Percentiles rank a stretch among this genome's conserved stretches.
Conservation (phyloP, 2,113 vertebrate species). For the Phyllopteryx taeniolatus region DNA sequence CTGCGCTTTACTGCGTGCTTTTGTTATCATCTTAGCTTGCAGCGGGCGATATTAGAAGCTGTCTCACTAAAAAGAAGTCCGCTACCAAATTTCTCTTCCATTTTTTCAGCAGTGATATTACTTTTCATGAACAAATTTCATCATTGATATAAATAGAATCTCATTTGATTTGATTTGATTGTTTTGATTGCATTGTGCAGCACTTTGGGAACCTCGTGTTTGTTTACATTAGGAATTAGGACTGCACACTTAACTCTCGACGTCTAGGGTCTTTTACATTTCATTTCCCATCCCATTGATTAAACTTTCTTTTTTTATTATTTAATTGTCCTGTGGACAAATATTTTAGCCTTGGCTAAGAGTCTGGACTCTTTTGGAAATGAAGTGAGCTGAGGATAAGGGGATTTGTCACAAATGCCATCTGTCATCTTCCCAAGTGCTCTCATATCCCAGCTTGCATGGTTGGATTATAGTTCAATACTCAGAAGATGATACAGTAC, state of each 20-base stretch:
- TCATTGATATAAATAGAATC: too few species aligned
- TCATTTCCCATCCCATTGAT: too few species aligned
- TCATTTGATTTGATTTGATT: too few species aligned
- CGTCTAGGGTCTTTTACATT: too few species aligned
- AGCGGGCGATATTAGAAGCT: not conserved
- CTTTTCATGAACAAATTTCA: not conserved
- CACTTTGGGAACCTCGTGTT: too few species aligned
- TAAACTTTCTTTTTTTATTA: not conserved
- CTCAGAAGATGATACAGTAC: slow-evolving; percentile 41
- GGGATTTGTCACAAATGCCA: slow-evolving; percentile 66
- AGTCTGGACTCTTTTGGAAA: slow-evolving; percentile 46
- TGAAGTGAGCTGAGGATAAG: slow-evolving; percentile 60
- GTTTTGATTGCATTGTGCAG: too few species aligned
- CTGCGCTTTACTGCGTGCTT: too few species aligned
- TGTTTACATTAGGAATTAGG: not conserved
- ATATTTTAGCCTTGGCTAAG: not conserved
- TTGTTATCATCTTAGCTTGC: not conserved
- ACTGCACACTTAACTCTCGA: not conserved
- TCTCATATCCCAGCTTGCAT: slow-evolving; percentile 52
- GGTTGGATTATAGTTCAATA: slow-evolving; percentile 45
- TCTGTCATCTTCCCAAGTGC: slow-evolving; percentile 69
- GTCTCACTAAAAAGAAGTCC: not conserved
- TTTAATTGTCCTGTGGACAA: not conserved
- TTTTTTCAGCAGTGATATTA: not conserved
- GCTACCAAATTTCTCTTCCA: not conserved